phyloP scores from a whole-genome alignment of 1,140 invertebrate species.

The Caenorhabditis latens region DNA sequence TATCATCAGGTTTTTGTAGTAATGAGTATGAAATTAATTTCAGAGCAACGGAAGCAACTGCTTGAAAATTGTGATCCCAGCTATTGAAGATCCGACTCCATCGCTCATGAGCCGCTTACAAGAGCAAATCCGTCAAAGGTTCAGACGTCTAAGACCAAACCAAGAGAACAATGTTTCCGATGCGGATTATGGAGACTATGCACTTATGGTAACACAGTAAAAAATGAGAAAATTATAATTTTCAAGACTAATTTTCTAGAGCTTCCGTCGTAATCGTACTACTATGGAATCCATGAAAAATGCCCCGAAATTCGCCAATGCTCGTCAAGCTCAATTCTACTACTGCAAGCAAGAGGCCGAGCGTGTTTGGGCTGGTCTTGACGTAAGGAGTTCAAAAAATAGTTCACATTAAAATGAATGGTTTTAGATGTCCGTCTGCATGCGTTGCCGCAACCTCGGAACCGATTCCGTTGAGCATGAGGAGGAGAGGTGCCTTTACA shows the following conservation, averaged over 20 bases:
- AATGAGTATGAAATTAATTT: not conserved
- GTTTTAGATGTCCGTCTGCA: not conserved
- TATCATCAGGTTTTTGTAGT: too few relatives aligned
- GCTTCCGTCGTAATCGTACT: not conserved
- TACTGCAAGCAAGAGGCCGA: not conserved
- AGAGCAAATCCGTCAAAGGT: not conserved
- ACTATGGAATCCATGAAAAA: not conserved
- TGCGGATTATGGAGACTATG: not conserved
- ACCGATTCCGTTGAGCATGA: not conserved
- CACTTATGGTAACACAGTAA: not conserved
- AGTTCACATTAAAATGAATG: not conserved
- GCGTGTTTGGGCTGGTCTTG: not conserved
- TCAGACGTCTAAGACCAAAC: not conserved
- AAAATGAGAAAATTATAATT: not conserved
- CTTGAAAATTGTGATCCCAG: constrained; percentile 14
- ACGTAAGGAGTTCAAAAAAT: not conserved
- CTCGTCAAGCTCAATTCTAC: not conserved
- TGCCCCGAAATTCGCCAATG: not conserved
- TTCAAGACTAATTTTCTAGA: not conserved
- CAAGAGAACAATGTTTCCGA: not conserved
- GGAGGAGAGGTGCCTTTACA: constrained; percentile 1
- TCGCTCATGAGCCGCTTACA: too few relatives aligned
- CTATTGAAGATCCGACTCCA: not conserved
- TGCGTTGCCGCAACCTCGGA: not conserved
- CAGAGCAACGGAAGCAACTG: not conserved